A percentile compares a stretch with the other conserved stretches of the same genome.
Evolutionary conservation across 2,797 vertebrate species (phyloP).

Genomic region (Eospalax fontanierii): DNA sequence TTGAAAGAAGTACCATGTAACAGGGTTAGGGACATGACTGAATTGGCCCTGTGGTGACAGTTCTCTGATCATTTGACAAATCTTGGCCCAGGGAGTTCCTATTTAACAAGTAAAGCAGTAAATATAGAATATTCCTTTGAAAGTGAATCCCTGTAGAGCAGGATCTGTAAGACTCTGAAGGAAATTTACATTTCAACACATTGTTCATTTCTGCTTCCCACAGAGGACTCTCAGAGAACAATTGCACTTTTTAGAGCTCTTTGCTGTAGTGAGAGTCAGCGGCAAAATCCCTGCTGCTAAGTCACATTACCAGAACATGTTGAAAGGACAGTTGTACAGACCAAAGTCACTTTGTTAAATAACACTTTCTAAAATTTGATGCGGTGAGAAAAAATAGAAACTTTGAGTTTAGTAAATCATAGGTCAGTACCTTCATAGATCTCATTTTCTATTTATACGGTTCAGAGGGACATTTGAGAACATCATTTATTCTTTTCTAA

Average conservation of each 20-base stretch:
- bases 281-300: constrained; percentile 39
- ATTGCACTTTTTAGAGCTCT: constrained; percentile 67
- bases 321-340: constrained; percentile 60
- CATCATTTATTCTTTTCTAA: background rate
- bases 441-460: constrained; percentile 25
- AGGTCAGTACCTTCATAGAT: background rate
- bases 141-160: constrained; percentile 75
- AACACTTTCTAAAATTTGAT: background rate
- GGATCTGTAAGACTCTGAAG: constrained; percentile 76
- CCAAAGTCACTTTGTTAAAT: constrained; percentile 69
- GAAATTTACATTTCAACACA: constrained; percentile 83
- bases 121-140: constrained; percentile 72
- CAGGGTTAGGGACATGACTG: background rate
- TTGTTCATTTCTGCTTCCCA: constrained; percentile 71
- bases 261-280: constrained; percentile 39
- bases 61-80: constrained; percentile 72
- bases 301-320: constrained; percentile 44
- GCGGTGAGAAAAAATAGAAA: constrained; percentile 10
- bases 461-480: background rate
- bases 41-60: constrained; percentile 59
- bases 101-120: constrained; percentile 72
- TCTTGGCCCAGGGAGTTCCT: constrained; percentile 57
- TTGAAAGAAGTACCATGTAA: constrained; percentile 41
- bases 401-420: constrained; percentile 50
- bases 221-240: constrained; percentile 65